These are phyloP conservation scores for Vulpes ferrilata DNA, from an alignment of 2,113 vertebrate species.

Conservation along the genomic window DNA sequence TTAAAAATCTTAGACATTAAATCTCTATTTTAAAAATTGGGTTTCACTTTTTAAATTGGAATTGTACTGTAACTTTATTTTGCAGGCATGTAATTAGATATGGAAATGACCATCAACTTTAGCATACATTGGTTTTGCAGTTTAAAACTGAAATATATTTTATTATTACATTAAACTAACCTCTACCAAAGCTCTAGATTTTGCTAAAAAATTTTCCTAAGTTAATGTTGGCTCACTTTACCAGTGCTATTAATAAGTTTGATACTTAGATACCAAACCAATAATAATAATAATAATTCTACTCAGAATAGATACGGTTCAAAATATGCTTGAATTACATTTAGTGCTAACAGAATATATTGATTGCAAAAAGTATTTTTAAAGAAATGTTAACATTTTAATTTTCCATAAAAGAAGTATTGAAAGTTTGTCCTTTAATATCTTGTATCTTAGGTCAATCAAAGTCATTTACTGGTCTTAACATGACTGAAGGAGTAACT, in stretches of 20 bases:
- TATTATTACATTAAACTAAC: conserved; percentile 30
- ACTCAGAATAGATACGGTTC: conserved; percentile 10
- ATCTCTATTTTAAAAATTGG: conserved; percentile 58
- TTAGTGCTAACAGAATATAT: conserved; percentile 29
- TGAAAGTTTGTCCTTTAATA: conserved; percentile 59
- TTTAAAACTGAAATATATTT: conserved; percentile 52
- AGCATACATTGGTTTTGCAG: neutral
- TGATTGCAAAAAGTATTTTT: conserved; percentile 19
- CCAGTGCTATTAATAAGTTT: neutral
- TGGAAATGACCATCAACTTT: neutral
- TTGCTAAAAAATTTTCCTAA: neutral
- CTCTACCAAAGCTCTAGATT: conserved; percentile 26
- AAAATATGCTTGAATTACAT: conserved; percentile 59
- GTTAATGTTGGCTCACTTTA: conserved; percentile 46
- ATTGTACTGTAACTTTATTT: neutral
- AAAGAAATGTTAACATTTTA: conserved; percentile 25
- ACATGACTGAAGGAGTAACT: conserved; percentile 57
- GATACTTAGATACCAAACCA: conserved; percentile 44
- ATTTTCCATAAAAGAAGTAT: conserved; percentile 36
- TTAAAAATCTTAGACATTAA: conserved; percentile 45
- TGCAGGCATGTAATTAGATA: neutral
- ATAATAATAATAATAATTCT: neutral
- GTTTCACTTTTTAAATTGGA: conserved; percentile 48
- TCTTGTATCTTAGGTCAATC: neutral
- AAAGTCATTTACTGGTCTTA: conserved; percentile 1